Evolutionary conservation across 2,797 vertebrate species (phyloP).

Genomic region (Percopsis omiscomaycus): DNA sequence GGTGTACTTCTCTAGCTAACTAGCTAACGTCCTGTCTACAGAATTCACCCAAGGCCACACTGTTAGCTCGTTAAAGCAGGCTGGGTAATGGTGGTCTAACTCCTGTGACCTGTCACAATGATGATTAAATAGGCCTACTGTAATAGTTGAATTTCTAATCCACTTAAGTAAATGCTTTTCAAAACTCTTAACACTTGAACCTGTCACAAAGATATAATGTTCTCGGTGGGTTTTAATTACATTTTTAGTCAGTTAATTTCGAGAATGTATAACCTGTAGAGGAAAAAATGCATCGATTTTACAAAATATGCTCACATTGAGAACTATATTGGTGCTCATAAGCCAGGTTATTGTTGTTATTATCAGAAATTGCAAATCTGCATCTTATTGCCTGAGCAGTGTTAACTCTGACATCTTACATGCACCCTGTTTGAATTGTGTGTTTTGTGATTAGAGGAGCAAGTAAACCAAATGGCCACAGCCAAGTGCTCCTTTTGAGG

Average conservation of each 20-base stretch:
- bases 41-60: too few species aligned
- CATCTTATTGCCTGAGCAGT: slow-evolving; percentile 13
- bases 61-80: too few species aligned
- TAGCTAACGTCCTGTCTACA: too few species aligned
- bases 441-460: slow-evolving; percentile 20
- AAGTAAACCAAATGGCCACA: slow-evolving; percentile 13
- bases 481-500: slow-evolving; percentile 6
- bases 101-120: slow-evolving; percentile 32
- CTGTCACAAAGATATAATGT: slow-evolving; percentile 8
- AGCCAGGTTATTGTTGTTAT: too few species aligned
- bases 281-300: too few species aligned
- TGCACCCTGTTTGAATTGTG: slow-evolving; percentile 10
- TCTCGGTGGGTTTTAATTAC: slow-evolving; percentile 8
- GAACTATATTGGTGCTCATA: too few species aligned
- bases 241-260: too few species aligned
- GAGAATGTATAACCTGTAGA: too few species aligned
- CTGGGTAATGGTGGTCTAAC: slow-evolving; percentile 15
- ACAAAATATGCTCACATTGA: too few species aligned
- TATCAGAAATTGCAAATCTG: slow-evolving; percentile 1
- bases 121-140: slow-evolving; percentile 7
- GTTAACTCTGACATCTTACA: not conserved
- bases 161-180: slow-evolving; percentile 32
- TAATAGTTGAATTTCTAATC: slow-evolving; percentile 44
- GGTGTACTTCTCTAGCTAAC: too few species aligned
- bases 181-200: slow-evolving; percentile 12